phyloP scores from a whole-genome alignment of 1,140 invertebrate species.

The Whitmania pigra region DNA sequence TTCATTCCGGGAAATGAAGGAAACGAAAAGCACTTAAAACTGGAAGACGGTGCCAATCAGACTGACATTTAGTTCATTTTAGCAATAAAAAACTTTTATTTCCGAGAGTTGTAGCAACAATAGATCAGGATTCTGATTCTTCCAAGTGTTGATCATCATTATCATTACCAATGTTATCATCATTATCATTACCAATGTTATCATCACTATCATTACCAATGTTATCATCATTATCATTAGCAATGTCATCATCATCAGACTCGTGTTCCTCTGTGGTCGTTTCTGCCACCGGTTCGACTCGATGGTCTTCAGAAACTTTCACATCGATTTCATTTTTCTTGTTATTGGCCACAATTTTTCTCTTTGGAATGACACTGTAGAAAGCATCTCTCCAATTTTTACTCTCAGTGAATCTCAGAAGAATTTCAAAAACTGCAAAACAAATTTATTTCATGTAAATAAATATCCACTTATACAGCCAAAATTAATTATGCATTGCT shows the following conservation, averaged over 20 bases:
- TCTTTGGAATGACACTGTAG: conserved; percentile 53
- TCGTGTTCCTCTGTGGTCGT: neutral
- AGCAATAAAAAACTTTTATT: too few species aligned
- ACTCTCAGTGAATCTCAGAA: conserved; percentile 62
- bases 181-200: neutral
- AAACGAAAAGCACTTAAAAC: conserved; percentile 5
- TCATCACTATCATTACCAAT: neutral
- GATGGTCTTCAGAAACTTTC: too few species aligned
- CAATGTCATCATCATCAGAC: neutral
- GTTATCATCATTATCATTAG: too few species aligned
- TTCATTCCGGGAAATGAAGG: neutral
- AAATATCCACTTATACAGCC: neutral
- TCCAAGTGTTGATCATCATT: too few species aligned
- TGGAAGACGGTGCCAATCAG: neutral
- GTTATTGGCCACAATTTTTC: conserved; percentile 33
- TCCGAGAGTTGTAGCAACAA: too few species aligned
- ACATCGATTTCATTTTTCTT: neutral
- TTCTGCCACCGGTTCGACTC: neutral
- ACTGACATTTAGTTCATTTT: too few species aligned
- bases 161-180: too few species aligned
- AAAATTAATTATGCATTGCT: neutral
- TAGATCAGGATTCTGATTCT: too few species aligned
- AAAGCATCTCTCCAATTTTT: conserved; percentile 73
- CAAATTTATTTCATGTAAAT: conserved; percentile 15
- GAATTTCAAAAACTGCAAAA: conserved; percentile 78